These are phyloP conservation scores for Mustelus asterias DNA, from an alignment of 2,113 vertebrate species.

Conservation along the genomic window DNA sequence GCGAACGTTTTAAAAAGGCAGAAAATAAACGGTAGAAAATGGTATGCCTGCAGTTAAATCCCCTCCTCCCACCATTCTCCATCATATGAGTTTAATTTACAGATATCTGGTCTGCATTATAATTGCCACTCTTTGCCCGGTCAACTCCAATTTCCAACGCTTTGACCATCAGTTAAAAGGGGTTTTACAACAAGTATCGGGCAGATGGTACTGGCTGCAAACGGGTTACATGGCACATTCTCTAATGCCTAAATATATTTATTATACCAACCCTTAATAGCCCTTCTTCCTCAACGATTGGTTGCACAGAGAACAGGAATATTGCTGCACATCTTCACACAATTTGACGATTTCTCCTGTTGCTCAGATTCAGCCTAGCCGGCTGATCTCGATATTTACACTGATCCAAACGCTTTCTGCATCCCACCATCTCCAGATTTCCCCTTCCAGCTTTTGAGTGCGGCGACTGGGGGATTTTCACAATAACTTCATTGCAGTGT, in stretches of 20 bases:
- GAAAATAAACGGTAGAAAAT: neutral
- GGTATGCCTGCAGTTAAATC: neutral
- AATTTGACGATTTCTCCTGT: too few species aligned
- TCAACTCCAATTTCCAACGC: neutral
- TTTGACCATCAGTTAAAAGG: neutral
- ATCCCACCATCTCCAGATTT: conserved; percentile 73
- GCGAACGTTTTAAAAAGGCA: neutral
- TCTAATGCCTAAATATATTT: neutral
- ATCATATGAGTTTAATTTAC: neutral
- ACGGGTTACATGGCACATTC: neutral
- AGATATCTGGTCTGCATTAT: neutral
- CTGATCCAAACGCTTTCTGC: conserved; percentile 69
- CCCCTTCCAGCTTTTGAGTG: conserved; percentile 60
- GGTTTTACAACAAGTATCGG: neutral
- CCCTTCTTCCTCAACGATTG: conserved; percentile 79
- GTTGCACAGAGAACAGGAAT: conserved; percentile 53
- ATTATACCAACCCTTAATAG: conserved; percentile 50
- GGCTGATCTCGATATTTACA: conserved; percentile 73
- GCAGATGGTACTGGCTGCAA: neutral
- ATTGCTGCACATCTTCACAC: too few species aligned
- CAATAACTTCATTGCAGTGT: too few species aligned
- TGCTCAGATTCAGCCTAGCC: conserved; percentile 57
- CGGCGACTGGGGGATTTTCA: too few species aligned
- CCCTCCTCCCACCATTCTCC: too few species aligned
- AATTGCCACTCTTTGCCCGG: too few species aligned